Evolutionary conservation across 1,140 invertebrate genomes (phyloP).

Genomic region (Battus philenor): DNA sequence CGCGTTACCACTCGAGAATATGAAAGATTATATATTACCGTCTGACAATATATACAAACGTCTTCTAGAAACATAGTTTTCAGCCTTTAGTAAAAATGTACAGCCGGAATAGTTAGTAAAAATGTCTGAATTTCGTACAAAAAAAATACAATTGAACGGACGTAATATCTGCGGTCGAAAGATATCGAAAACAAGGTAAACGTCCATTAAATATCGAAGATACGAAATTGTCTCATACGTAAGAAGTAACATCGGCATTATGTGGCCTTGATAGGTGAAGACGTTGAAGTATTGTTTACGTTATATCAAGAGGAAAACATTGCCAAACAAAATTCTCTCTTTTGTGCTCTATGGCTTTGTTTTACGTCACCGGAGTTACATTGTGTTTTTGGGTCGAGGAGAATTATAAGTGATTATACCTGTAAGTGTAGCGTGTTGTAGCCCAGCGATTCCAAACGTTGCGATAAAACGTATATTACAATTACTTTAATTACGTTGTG

Average conservation of each 20-base stretch:
- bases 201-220: conserved; percentile 7
- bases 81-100: too few relatives aligned
- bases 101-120: too few relatives aligned
- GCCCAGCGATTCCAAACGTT: too few relatives aligned
- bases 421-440: neutral
- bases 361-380: neutral
- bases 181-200: neutral
- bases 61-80: too few relatives aligned
- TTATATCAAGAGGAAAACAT: conserved; percentile 1
- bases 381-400: neutral
- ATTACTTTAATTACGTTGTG: too few relatives aligned
- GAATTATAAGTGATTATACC: neutral
- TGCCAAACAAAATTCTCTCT: conserved; percentile 3
- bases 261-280: neutral
- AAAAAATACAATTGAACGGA: too few relatives aligned
- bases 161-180: too few relatives aligned
- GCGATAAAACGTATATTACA: too few relatives aligned
- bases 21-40: too few relatives aligned
- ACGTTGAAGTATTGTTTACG: conserved; percentile 4
- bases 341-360: conserved; percentile 3
- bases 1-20: too few relatives aligned
- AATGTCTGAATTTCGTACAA: too few relatives aligned
- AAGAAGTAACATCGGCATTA: conserved; percentile 5
- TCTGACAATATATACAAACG: too few relatives aligned
- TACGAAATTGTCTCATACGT: conserved; percentile 6